Evolutionary conservation across 1,140 invertebrate genomes (phyloP).

Genomic region (Drosophila mauritiana): DNA sequence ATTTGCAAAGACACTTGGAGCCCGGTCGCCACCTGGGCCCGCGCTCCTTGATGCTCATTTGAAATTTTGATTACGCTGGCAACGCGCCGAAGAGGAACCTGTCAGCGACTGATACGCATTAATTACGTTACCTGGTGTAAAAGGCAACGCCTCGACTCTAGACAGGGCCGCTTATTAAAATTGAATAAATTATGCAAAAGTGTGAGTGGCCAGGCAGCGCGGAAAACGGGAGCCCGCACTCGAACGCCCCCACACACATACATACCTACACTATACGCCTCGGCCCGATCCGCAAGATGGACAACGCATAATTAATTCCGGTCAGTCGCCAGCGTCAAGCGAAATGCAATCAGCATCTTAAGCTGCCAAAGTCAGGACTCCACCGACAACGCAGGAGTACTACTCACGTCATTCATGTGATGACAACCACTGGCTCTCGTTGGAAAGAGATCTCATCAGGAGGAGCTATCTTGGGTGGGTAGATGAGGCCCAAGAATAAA

Average conservation of each 20-base stretch:
- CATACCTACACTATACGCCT: neutral
- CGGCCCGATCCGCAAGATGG: constrained; percentile 46
- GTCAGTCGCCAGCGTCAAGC: constrained; percentile 23
- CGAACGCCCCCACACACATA: neutral
- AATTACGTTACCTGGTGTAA: constrained; percentile 68
- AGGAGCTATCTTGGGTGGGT: neutral
- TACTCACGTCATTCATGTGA: neutral
- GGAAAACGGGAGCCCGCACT: constrained; percentile 15
- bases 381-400: neutral
- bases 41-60: constrained; percentile 58
- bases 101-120: constrained; percentile 71
- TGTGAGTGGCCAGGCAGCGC: constrained; percentile 33
- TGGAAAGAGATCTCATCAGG: neutral
- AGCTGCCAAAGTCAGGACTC: constrained; percentile 41
- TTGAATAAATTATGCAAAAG: constrained; percentile 82
- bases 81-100: constrained; percentile 52
- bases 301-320: constrained; percentile 71
- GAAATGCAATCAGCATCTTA: constrained; percentile 62
- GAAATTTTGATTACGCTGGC: constrained; percentile 75
- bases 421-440: neutral
- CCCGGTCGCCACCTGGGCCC: constrained; percentile 3
- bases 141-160: constrained; percentile 50
- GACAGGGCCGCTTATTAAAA: constrained; percentile 72
- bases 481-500: constrained; percentile 55
- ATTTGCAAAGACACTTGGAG: constrained; percentile 10